These are phyloP conservation scores for Hoplias malabaricus DNA, from an alignment of 2,113 vertebrate species.

Conservation along the genomic window DNA sequence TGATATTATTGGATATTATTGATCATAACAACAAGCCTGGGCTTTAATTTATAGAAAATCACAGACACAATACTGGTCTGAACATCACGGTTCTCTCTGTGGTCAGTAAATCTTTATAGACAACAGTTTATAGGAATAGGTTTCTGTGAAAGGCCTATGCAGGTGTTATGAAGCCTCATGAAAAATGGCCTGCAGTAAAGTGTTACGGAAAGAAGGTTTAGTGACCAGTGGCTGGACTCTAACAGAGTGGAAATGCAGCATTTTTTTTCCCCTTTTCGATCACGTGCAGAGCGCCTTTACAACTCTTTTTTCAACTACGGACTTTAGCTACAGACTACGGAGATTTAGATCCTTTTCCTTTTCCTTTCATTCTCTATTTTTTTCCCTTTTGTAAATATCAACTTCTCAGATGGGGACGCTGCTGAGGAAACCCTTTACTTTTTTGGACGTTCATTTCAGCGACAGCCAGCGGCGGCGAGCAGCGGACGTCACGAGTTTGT, in stretches of 20 bases:
- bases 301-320: background rate
- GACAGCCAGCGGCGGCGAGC: background rate
- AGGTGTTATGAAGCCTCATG: no score
- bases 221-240: constrained; percentile 23
- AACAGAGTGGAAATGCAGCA: constrained; percentile 54
- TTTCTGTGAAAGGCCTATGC: no score
- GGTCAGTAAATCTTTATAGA: no score
- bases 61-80: no score
- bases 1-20: no score
- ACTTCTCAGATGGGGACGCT: constrained; percentile 25
- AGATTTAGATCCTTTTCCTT: constrained; percentile 42
- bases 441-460: constrained; percentile 14
- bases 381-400: constrained; percentile 69
- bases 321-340: background rate
- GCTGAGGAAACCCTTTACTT: constrained; percentile 56
- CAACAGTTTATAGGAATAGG: no score
- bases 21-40: no score
- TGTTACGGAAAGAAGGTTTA: constrained; percentile 39
- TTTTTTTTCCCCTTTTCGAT: constrained; percentile 51
- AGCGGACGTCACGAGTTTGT: background rate
- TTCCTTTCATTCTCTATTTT: constrained; percentile 56
- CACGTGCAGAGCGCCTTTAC: constrained; percentile 68
- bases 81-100: no score
- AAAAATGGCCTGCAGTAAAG: no score
- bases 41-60: no score